A percentile compares a stretch with the other conserved stretches of the same genome.
These are phyloP conservation scores for Siniperca chuatsi DNA, from an alignment of 2,113 vertebrate species.

Conservation along the genomic window DNA sequence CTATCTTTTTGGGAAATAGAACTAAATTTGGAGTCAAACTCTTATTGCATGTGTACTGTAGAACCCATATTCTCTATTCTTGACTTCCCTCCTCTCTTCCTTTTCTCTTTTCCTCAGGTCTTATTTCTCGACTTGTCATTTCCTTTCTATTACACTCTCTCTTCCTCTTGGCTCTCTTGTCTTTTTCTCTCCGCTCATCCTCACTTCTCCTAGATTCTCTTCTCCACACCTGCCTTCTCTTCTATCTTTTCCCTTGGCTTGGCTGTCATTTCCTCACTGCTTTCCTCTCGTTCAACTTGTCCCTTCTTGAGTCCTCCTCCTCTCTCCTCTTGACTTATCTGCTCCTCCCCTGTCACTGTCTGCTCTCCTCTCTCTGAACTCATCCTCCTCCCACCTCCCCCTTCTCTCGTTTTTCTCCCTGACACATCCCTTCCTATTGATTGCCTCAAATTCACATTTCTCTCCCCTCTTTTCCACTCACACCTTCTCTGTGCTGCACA, in stretches of 20 bases:
- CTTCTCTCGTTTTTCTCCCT: not conserved
- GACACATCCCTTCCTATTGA: slow-evolving; percentile 25
- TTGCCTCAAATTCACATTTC: slow-evolving; percentile 24
- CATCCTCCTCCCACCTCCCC: slow-evolving; percentile 2
- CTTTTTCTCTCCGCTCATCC: slow-evolving; percentile 11
- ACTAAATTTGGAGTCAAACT: not conserved
- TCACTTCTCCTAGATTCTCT: not conserved
- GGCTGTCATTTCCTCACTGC: slow-evolving; percentile 19
- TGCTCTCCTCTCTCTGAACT: slow-evolving; percentile 24
- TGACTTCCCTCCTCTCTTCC: not conserved
- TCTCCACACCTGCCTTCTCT: not conserved
- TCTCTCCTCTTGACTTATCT: slow-evolving; percentile 28
- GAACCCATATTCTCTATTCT: not conserved
- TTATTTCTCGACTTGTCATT: slow-evolving; percentile 29
- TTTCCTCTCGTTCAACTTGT: slow-evolving; percentile 25
- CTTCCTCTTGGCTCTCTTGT: slow-evolving; percentile 1
- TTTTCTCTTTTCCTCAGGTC: slow-evolving; percentile 3
- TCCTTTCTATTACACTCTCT: not conserved
- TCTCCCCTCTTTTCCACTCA: not conserved
- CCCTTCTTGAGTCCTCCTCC: slow-evolving; percentile 18
- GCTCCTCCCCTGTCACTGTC: slow-evolving; percentile 42
- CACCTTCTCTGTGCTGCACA: slow-evolving; percentile 12
- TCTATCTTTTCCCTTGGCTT: slow-evolving; percentile 9
- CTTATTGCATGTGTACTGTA: not conserved
- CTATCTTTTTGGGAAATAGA: not conserved